These are phyloP conservation scores for Octodonta nipae DNA, from an alignment of 2,888 invertebrate species.

Conservation along the genomic window DNA sequence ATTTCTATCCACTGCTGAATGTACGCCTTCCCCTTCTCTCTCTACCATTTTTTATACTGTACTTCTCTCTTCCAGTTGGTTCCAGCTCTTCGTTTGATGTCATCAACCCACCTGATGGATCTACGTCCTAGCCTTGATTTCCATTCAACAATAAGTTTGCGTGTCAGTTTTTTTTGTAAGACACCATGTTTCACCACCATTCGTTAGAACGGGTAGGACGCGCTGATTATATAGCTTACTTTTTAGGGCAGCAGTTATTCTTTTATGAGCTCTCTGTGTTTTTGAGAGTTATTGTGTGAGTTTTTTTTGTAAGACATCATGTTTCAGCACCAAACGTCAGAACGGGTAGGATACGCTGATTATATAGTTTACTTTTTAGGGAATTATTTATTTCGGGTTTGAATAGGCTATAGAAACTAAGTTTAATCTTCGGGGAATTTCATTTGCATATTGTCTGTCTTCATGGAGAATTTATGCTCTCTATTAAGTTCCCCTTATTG, in stretches of 20 bases:
- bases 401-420: too few species aligned
- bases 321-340: too few species aligned
- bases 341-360: too few species aligned
- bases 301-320: too few species aligned
- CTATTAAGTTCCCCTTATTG: neutral
- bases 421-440: too few species aligned
- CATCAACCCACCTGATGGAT: conserved; percentile 1
- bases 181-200: neutral
- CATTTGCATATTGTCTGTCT: too few species aligned
- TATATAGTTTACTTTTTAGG: too few species aligned
- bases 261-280: too few species aligned
- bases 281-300: too few species aligned
- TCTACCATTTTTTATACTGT: neutral
- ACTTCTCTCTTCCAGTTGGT: conserved; percentile 1
- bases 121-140: conserved; percentile 1
- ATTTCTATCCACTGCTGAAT: too few species aligned
- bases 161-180: neutral
- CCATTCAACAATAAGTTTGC: neutral
- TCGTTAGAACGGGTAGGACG: neutral
- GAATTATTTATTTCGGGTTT: too few species aligned
- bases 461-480: too few species aligned
- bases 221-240: neutral
- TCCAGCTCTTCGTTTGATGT: conserved; percentile 1
- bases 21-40: conserved; percentile 1
- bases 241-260: neutral